These are phyloP conservation scores for Drosophila stalkeri DNA, from an alignment of 2,888 invertebrate species.

Conservation along the genomic window DNA sequence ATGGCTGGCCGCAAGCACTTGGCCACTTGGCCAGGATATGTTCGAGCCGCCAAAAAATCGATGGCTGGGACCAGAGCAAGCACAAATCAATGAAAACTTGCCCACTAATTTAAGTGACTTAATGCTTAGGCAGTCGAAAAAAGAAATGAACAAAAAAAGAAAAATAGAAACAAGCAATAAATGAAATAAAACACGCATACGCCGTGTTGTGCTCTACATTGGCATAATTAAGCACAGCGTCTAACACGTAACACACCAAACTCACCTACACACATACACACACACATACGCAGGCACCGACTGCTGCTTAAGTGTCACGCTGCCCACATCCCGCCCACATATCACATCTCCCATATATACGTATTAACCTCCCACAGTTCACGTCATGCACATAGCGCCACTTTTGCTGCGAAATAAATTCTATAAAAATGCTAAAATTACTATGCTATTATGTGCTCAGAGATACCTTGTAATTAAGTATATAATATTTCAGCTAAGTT, in stretches of 20 bases:
- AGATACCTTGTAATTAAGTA: slow-evolving; percentile 13
- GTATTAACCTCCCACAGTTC: slow-evolving; percentile 49
- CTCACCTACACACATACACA: slow-evolving; percentile 12
- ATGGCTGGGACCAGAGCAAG: slow-evolving; percentile 21
- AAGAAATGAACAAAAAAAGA: slow-evolving; percentile 13
- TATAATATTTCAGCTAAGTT: neutral
- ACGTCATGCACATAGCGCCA: slow-evolving; percentile 73
- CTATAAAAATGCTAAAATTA: neutral
- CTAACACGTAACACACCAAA: slow-evolving; percentile 43
- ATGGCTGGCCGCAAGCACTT: slow-evolving; percentile 2
- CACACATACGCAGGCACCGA: slow-evolving; percentile 11
- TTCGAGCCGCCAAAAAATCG: slow-evolving; percentile 50
- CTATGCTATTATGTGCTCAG: slow-evolving; percentile 4
- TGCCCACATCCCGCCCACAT: slow-evolving; percentile 51
- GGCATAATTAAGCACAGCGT: slow-evolving; percentile 67
- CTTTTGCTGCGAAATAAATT: slow-evolving; percentile 42
- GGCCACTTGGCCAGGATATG: slow-evolving; percentile 30
- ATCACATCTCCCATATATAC: slow-evolving; percentile 29
- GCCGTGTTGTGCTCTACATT: slow-evolving; percentile 52
- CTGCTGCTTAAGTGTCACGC: slow-evolving; percentile 39
- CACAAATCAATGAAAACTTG: slow-evolving; percentile 38
- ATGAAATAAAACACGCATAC: slow-evolving; percentile 63
- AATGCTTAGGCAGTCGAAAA: slow-evolving; percentile 50
- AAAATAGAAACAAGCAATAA: slow-evolving; percentile 16
- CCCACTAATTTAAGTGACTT: slow-evolving; percentile 51